Percentiles rank a stretch among this genome's conserved stretches.
These are phyloP conservation scores for Chirona hameri DNA, from an alignment of 2,888 invertebrate genomes.

Conservation along the genomic window DNA sequence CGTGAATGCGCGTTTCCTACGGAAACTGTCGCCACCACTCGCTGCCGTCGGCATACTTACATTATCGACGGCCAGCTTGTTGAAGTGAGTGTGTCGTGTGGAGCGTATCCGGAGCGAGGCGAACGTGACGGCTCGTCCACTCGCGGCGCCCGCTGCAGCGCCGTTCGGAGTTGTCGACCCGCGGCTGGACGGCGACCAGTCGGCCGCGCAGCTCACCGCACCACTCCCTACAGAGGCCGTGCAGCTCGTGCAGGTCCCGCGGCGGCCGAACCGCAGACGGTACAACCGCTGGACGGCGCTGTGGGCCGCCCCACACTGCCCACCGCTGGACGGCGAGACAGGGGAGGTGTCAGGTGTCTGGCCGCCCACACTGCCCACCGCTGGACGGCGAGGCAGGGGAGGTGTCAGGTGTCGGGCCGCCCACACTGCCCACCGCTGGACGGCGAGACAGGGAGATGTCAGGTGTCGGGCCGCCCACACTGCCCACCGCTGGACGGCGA, in stretches of 20 bases:
- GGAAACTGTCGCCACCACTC: neutral
- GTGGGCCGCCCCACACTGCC: too few species aligned
- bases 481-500: too few species aligned
- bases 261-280: neutral
- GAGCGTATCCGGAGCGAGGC: neutral
- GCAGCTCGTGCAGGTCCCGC: conserved; percentile 1
- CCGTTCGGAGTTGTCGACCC: neutral
- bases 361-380: neutral
- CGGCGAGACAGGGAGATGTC: too few species aligned
- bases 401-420: neutral
- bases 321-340: too few species aligned
- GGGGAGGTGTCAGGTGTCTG: neutral
- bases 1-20: neutral
- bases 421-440: too few species aligned
- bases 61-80: neutral
- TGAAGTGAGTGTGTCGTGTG: neutral
- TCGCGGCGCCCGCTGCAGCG: neutral
- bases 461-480: too few species aligned
- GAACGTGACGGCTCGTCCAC: neutral
- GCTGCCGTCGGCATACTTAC: neutral
- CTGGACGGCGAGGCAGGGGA: neutral
- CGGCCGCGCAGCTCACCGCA: neutral
- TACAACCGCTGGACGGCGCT: too few species aligned
- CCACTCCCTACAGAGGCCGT: neutral
- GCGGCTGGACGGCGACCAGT: neutral